Evolutionary conservation across 2,888 invertebrate genomes (phyloP).

Genomic region (Lacanobia wlatinum): DNA sequence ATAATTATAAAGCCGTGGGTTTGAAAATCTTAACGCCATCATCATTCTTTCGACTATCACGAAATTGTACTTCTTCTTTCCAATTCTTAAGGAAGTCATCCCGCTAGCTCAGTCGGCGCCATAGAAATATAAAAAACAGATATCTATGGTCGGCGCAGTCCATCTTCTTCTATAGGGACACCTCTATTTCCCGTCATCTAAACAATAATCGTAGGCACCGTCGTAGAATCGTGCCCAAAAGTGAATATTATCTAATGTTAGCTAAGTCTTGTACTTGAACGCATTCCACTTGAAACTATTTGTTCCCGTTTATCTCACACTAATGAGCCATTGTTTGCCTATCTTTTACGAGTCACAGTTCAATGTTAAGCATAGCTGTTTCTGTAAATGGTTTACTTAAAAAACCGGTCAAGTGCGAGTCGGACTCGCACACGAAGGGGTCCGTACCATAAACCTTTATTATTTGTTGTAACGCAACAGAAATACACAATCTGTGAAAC

Average conservation of each 20-base stretch:
- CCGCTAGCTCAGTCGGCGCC: not conserved
- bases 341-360: constrained; percentile 46
- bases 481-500: no score
- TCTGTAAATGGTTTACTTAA: constrained; percentile 21
- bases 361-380: constrained; percentile 30
- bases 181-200: not conserved
- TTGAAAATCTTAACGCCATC: not conserved
- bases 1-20: not conserved
- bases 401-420: no score
- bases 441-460: no score
- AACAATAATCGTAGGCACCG: not conserved
- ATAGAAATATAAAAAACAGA: no score
- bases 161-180: not conserved
- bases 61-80: no score
- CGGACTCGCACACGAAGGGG: no score
- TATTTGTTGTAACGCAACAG: no score
- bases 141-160: not conserved
- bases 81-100: not conserved
- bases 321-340: constrained; percentile 50
- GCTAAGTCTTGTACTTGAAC: constrained; percentile 30
- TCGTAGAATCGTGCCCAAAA: not conserved
- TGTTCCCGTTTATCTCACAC: constrained; percentile 44
- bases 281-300: constrained; percentile 30
- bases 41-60: not conserved
- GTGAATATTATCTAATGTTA: constrained; percentile 15